A percentile compares a stretch with the other conserved stretches of the same genome.
Evolutionary conservation across 1,140 invertebrate species (phyloP).

Genomic region (roundworm (Caenorhabditis elegans)): DNA sequence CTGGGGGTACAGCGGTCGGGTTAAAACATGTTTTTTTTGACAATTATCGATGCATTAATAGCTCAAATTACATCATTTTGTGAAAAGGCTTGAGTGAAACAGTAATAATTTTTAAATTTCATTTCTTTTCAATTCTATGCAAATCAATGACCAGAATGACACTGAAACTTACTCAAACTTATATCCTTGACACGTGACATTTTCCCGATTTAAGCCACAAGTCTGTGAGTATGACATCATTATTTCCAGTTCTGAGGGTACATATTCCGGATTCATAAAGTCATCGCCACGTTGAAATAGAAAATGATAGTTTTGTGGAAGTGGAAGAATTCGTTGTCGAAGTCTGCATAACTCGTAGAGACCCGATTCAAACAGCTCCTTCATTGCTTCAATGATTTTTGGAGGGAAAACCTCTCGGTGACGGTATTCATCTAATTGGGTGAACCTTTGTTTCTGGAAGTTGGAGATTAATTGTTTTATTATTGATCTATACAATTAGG

Average conservation of each 20-base stretch:
- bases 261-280: not conserved
- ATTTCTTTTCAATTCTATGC: too few relatives aligned
- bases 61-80: too few relatives aligned
- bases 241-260: not conserved
- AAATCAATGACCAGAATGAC: too few relatives aligned
- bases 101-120: too few relatives aligned
- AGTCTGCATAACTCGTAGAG: slow-evolving; percentile 1
- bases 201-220: not conserved
- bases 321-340: not conserved
- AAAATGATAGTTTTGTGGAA: not conserved
- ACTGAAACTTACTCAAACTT: slow-evolving; percentile 1
- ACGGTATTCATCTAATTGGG: not conserved
- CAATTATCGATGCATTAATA: too few relatives aligned
- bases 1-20: too few relatives aligned
- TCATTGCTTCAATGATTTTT: not conserved
- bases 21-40: too few relatives aligned
- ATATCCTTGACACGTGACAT: not conserved
- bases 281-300: not conserved
- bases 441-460: not conserved
- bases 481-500: too few relatives aligned
- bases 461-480: not conserved
- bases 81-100: too few relatives aligned
- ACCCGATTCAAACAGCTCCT: not conserved
- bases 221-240: slow-evolving; percentile 16
- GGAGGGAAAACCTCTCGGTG: not conserved